Conservation (phyloP, 2,888 invertebrate genomes). For the Rhamnusium bicolor region DNA sequence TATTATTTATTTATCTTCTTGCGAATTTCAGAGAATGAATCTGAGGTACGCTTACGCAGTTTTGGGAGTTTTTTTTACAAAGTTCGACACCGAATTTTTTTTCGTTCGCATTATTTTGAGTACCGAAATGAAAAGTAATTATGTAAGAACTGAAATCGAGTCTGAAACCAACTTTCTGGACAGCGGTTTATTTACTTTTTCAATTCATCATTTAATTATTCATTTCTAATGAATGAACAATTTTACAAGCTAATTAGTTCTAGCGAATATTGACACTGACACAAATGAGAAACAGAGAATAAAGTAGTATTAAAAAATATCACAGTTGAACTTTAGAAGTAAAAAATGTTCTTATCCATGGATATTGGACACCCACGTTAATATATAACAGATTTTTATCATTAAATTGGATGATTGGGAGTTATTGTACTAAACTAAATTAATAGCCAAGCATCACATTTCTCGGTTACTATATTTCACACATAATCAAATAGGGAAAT, state of each 20-base stretch:
- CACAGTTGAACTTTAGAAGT: not conserved
- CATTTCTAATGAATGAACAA: not conserved
- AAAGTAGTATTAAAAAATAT: not conserved
- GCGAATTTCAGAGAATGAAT: too few relatives aligned
- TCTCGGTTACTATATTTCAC: too few relatives aligned
- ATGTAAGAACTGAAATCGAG: not conserved
- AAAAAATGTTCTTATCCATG: not conserved
- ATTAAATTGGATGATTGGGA: not conserved
- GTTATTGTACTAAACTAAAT: not conserved
- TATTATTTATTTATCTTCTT: too few relatives aligned
- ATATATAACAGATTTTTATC: not conserved
- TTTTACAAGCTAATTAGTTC: not conserved
- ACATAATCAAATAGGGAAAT: too few relatives aligned
- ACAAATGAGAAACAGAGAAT: conserved; percentile 8
- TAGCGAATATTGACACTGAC: conserved; percentile 13
- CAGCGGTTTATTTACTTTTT: not conserved
- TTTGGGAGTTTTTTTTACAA: too few relatives aligned
- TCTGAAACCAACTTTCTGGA: not conserved
- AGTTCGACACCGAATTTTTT: too few relatives aligned
- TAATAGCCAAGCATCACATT: too few relatives aligned
- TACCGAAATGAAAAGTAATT: not conserved
- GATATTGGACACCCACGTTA: not conserved
- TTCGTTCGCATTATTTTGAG: too few relatives aligned
- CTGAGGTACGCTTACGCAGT: too few relatives aligned
- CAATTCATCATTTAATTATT: not conserved